phyloP scores from a whole-genome alignment of 2,113 vertebrate species.

The western clawed frog (Xenopus tropicalis) region DNA sequence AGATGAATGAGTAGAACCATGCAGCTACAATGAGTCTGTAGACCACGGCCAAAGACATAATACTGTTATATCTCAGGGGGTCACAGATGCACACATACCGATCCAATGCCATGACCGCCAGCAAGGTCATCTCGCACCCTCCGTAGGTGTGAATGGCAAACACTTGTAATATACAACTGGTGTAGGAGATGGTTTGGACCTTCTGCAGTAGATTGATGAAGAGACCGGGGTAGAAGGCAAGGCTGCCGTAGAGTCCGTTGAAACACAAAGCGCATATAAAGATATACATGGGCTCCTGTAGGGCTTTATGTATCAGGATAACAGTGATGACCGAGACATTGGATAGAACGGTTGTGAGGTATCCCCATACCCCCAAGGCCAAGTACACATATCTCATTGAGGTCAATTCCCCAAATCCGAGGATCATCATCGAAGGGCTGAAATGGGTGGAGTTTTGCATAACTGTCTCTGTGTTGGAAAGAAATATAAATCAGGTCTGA shows the following conservation, averaged over 20 bases:
- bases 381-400: too few species aligned
- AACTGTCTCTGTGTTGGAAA: too few species aligned
- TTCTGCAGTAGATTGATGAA: background rate
- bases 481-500: too few species aligned
- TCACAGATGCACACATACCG: slow-evolving; percentile 47
- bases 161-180: slow-evolving; percentile 19
- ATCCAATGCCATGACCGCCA: slow-evolving; percentile 50
- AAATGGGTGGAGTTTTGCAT: too few species aligned
- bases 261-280: slow-evolving; percentile 13
- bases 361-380: too few species aligned
- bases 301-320: background rate
- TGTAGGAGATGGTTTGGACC: slow-evolving; percentile 8
- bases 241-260: slow-evolving; percentile 25
- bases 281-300: slow-evolving; percentile 33
- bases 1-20: background rate
- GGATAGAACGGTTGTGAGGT: background rate
- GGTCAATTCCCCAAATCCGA: too few species aligned
- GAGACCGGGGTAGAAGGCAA: slow-evolving; percentile 5
- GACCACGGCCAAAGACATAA: slow-evolving; percentile 34
- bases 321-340: background rate
- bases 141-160: slow-evolving; percentile 8
- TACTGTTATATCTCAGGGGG: slow-evolving; percentile 44
- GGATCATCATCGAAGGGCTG: too few species aligned
- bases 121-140: slow-evolving; percentile 17
- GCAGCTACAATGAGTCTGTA: slow-evolving; percentile 4